A percentile compares a stretch with the other conserved stretches of the same genome.
Conservation (phyloP, 1,140 invertebrate genomes). For the Streblospio benedicti region DNA sequence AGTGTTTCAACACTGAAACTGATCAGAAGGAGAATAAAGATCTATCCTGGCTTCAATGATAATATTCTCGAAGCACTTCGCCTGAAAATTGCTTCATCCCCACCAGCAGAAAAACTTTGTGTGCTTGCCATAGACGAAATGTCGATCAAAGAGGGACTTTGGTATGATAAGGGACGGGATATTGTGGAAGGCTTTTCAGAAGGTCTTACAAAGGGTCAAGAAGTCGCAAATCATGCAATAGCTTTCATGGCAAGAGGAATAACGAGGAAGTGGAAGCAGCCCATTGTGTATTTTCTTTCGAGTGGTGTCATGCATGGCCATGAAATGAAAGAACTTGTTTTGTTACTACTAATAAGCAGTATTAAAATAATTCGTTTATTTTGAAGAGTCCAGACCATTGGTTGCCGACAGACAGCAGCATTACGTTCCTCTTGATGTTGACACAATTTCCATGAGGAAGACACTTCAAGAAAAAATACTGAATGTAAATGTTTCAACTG, state of each 20-base stretch:
- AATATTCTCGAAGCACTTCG: background rate
- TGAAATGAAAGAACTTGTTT: background rate
- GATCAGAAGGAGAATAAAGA: too few species aligned
- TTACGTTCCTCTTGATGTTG: too few species aligned
- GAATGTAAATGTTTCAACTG: too few species aligned
- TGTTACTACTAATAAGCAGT: too few species aligned
- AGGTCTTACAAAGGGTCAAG: background rate
- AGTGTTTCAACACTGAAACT: too few species aligned
- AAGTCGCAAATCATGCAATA: background rate
- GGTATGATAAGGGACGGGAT: background rate
- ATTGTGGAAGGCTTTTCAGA: background rate
- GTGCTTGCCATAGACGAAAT: background rate
- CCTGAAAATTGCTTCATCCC: background rate
- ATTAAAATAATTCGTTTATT: too few species aligned
- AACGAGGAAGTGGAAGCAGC: background rate
- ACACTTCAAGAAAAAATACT: too few species aligned
- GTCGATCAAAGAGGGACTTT: background rate
- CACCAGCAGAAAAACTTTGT: background rate
- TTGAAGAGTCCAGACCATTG: too few species aligned
- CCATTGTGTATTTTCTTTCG: background rate
- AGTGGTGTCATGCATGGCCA: background rate
- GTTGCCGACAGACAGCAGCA: too few species aligned
- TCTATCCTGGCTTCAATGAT: background rate
- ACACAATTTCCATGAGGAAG: too few species aligned
- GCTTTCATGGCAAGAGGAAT: background rate